Evolutionary conservation across 2,888 invertebrate genomes (phyloP), one percentile per base, ranked within the genome.

Genomic region (Athalia circularis): DNA sequence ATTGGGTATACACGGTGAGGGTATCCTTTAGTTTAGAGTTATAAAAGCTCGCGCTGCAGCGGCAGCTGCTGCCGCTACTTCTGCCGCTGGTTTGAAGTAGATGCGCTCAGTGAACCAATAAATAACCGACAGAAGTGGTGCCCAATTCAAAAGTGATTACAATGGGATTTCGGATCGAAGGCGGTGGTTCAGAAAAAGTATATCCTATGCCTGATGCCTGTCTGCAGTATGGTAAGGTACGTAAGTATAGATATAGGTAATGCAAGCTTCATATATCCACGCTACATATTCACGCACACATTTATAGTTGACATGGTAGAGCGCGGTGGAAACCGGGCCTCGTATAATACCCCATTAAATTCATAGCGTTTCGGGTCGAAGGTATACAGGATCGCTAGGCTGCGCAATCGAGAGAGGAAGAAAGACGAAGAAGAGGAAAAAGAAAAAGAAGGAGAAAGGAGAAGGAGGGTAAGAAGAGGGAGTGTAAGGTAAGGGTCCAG

Each of bases 121-220:
- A 72, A 72, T 72, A 72, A 72, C 72, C 72, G 57, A 72, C 72
- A 72, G 72, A 72, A 72, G 72, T 29, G 29, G 29, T 72, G 72
- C 72, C 72, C 72, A 72, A 72, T 72, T 72, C 72, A 72, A 72
- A 72, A 72, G 72, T 72, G 72, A 72, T 72, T 72, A 72, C 72
- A 72, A 72, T 72, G 72, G 72, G 72, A 72, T 72, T 59, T 72
- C 59, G 72, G 72, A 72, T 72, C 72, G 72, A 59, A 72, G 72
- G 72, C 72, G 72, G 59, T 72, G 72, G 45, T 45, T 72, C 72
- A 72, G 72, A 72, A 57, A 68, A 72, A 72, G 45, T 29, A 47
- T 45, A 59, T 47, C 59, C 59, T 47, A 54, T 29, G 29, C 29
- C 29, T 29, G 29, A 29, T 29, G 50, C 68, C 43, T 29, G 68